These are phyloP conservation scores for Mercenaria mercenaria DNA, from an alignment of 1,140 invertebrate species.

Conservation along the genomic window DNA sequence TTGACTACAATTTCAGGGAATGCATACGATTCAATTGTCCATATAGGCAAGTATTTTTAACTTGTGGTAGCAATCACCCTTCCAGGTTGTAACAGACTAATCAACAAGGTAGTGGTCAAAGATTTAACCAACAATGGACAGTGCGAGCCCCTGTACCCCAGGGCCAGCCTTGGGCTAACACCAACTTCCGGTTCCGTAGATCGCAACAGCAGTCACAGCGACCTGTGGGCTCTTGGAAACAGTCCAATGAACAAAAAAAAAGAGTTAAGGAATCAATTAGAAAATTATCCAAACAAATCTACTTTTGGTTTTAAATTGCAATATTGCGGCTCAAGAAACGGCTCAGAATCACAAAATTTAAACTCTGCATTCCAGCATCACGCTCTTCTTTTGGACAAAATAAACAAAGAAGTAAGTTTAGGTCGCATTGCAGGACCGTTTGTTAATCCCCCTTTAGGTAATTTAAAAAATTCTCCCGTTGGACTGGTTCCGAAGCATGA, in stretches of 20 bases:
- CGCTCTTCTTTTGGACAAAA: neutral
- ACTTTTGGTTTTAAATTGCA: slow-evolving; percentile 11
- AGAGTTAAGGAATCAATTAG: neutral
- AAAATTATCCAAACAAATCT: neutral
- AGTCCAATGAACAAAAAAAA: slow-evolving; percentile 9
- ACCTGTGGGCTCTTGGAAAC: neutral
- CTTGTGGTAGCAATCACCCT: neutral
- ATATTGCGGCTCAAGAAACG: neutral
- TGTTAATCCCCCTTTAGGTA: neutral
- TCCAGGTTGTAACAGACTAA: too few relatives aligned
- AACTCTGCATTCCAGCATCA: neutral
- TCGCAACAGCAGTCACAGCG: too few relatives aligned
- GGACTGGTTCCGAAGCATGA: too few relatives aligned
- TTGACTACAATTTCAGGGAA: neutral
- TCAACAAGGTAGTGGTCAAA: neutral
- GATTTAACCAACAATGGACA: neutral
- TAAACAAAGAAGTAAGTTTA: neutral
- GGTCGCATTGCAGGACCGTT: neutral
- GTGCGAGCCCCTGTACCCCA: neutral
- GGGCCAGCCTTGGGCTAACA: neutral
- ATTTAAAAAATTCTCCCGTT: neutral
- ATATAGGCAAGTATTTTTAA: neutral
- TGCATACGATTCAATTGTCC: neutral
- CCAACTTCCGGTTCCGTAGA: neutral
- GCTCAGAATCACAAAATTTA: too few relatives aligned